A percentile compares a stretch with the other conserved stretches of the same genome.
phyloP scores from a whole-genome alignment of 2,888 invertebrate genomes.

The Candidula unifasciata region DNA sequence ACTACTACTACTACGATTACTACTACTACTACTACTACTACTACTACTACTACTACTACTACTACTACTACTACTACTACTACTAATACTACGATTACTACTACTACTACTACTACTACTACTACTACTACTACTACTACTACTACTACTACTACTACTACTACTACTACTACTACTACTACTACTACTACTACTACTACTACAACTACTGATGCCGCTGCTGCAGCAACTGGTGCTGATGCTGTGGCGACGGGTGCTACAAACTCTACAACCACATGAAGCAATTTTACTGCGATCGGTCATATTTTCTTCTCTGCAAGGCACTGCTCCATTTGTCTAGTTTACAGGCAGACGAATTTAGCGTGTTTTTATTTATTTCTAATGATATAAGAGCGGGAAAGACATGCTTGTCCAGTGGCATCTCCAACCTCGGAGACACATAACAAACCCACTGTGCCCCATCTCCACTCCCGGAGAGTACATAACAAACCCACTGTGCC shows the following conservation, averaged over 20 bases:
- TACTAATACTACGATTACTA: constrained; percentile 31
- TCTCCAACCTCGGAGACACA: no score
- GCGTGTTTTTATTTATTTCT: no score
- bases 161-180: constrained; percentile 42
- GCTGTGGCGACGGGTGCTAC: not conserved
- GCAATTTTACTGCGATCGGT: not conserved
- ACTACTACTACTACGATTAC: not conserved
- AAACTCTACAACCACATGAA: constrained; percentile 21
- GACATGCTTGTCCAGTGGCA: no score
- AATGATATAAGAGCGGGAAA: no score
- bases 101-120: constrained; percentile 39
- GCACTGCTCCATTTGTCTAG: no score
- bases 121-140: constrained; percentile 43
- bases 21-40: constrained; percentile 12
- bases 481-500: no score
- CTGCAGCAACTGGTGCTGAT: not conserved
- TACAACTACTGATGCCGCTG: not conserved
- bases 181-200: constrained; percentile 33
- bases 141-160: constrained; percentile 46
- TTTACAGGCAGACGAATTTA: no score
- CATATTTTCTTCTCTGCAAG: not conserved
- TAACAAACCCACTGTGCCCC: no score
- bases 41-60: constrained; percentile 26
- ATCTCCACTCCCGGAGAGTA: no score
- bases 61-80: constrained; percentile 27